These are phyloP conservation scores for rabbit (Oryctolagus cuniculus) DNA, from an alignment of 2,113 vertebrate species.

Conservation along the genomic window mOryCun1.1 NC_091445.1:71712001-71712500, in stretches of 20 bases:
- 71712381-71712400: slow-evolving; percentile 13
- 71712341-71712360: slow-evolving; percentile 35
- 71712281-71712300: neutral
- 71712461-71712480: neutral
- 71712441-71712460: neutral
- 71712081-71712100: neutral
- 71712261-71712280: neutral
- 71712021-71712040: neutral
- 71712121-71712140: neutral
- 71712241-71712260: neutral
- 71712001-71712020: neutral
- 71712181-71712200: neutral
- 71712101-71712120: neutral
- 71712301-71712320: neutral
- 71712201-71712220: slow-evolving; percentile 6
- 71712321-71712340: slow-evolving; percentile 28
- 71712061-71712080: neutral
- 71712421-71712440: neutral
- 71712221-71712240: neutral
- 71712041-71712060: neutral
- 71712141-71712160: neutral
- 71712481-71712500: slow-evolving; percentile 37
- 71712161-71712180: neutral
- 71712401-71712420: slow-evolving; percentile 37
- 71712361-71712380: neutral